Evolutionary conservation across 2,113 vertebrate species (phyloP).

Genomic region (Gambusia affinis): DNA sequence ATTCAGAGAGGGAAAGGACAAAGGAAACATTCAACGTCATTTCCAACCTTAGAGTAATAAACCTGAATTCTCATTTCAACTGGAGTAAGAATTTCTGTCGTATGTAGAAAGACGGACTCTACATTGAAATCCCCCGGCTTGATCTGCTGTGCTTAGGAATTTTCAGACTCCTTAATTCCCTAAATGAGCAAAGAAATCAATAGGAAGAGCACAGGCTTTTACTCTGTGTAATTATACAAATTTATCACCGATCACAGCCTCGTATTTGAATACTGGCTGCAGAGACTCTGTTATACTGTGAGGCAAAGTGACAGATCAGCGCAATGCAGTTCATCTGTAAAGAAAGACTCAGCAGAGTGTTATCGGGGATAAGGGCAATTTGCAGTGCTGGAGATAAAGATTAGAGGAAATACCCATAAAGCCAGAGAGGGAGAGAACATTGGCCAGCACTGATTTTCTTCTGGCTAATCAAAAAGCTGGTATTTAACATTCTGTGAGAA

Average conservation of each 20-base stretch:
- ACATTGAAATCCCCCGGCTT: constrained; percentile 36
- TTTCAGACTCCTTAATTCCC: constrained; percentile 62
- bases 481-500: constrained; percentile 15
- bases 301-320: constrained; percentile 49
- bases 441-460: constrained; percentile 5
- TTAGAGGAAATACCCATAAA: constrained; percentile 38
- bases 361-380: constrained; percentile 42
- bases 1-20: neutral
- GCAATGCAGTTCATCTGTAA: constrained; percentile 41
- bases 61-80: neutral
- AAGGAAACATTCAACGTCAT: constrained; percentile 8
- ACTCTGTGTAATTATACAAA: constrained; percentile 70
- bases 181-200: constrained; percentile 70
- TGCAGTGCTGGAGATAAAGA: constrained; percentile 31
- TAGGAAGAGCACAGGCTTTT: constrained; percentile 41
- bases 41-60: neutral
- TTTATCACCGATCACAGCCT: constrained; percentile 65
- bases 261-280: constrained; percentile 42
- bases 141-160: constrained; percentile 62
- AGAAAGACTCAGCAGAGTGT: constrained; percentile 52
- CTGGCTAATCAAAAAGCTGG: constrained; percentile 26
- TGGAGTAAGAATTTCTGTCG: neutral
- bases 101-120: constrained; percentile 17
- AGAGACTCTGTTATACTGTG: constrained; percentile 22
- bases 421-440: constrained; percentile 21